Conservation (phyloP, 2,113 vertebrate genomes). For the Falco punctatus region DNA sequence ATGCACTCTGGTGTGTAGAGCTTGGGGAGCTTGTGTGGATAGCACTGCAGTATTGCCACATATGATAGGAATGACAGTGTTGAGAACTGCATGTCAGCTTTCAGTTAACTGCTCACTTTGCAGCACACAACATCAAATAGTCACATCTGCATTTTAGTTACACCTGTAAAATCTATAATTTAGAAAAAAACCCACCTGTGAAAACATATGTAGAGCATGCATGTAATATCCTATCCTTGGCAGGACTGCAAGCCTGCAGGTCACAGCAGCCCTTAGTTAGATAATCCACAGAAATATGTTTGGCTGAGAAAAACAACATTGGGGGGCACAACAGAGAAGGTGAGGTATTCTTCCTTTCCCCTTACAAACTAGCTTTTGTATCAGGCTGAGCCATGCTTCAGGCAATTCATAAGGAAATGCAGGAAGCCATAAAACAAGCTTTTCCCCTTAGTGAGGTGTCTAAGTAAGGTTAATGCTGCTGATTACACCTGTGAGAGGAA, state of each 20-base stretch:
- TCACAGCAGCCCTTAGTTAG: neutral
- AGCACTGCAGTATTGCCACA: fast-evolving
- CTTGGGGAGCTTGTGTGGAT: neutral
- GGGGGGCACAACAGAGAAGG: neutral
- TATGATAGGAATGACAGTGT: no score
- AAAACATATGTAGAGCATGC: neutral
- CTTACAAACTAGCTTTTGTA: neutral
- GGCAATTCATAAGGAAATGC: neutral
- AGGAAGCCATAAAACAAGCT: neutral
- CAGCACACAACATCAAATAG: neutral
- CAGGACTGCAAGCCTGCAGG: neutral
- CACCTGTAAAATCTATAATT: neutral
- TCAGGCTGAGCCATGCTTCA: neutral
- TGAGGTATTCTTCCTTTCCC: neutral
- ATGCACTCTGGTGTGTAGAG: neutral
- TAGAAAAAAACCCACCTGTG: neutral
- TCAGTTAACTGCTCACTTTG: fast-evolving
- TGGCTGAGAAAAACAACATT: neutral
- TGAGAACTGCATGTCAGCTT: neutral
- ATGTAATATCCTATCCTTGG: neutral
- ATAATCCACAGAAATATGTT: neutral
- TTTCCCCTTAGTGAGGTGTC: neutral
- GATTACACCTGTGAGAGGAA: neutral
- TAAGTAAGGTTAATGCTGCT: neutral
- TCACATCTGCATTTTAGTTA: neutral